Evolutionary conservation across 2,113 vertebrate species (phyloP).

Genomic region (Dinomys branickii): DNA sequence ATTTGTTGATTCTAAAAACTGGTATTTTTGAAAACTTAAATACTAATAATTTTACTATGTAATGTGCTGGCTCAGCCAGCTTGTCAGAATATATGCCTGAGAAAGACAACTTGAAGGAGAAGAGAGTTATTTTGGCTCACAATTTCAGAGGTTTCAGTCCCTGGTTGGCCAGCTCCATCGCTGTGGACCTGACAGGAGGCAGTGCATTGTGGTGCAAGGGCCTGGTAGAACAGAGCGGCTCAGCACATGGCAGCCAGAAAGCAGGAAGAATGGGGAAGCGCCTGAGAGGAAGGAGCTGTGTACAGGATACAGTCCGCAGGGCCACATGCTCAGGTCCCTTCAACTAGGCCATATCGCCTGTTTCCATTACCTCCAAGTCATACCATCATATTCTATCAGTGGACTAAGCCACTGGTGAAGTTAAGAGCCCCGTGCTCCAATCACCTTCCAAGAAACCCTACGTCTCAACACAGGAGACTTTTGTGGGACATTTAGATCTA

Average conservation of each 20-base stretch:
- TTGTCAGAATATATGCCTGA: not conserved
- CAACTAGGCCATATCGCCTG: not conserved
- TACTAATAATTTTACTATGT: not conserved
- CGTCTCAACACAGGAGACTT: not conserved
- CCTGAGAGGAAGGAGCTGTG: not conserved
- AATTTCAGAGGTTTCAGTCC: not conserved
- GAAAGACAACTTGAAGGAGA: not conserved
- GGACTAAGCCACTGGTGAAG: not conserved
- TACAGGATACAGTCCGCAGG: not conserved
- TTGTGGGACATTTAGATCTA: not conserved
- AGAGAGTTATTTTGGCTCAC: not conserved
- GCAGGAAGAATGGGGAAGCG: not conserved
- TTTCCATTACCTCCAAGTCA: not conserved
- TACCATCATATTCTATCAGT: not conserved
- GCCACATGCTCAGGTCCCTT: not conserved
- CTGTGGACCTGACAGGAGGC: not conserved
- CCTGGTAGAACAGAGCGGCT: not conserved
- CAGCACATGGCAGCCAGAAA: not conserved
- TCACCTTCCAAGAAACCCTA: not conserved
- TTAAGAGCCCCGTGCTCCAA: not conserved
- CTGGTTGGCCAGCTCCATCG: not conserved
- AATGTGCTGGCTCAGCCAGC: not conserved
- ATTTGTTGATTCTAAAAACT: not conserved
- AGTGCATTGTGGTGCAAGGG: not conserved
- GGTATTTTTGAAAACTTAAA: not conserved